These are phyloP conservation scores for Monopis laevigella DNA, from an alignment of 2,888 invertebrate species.

Conservation along the genomic window DNA sequence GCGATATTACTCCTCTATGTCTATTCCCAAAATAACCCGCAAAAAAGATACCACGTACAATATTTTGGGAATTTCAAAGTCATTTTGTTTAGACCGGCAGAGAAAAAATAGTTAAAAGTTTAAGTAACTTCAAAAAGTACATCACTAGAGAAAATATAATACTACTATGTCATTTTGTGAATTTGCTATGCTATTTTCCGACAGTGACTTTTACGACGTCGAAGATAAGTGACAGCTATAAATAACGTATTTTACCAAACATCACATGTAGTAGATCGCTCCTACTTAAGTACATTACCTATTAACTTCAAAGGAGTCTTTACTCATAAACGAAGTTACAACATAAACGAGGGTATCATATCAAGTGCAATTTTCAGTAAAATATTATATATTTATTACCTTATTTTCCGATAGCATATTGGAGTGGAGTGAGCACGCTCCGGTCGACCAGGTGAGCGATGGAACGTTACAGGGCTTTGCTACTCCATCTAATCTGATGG, in stretches of 20 bases:
- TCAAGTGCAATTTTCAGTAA: no score
- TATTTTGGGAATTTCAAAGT: not conserved
- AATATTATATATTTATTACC: no score
- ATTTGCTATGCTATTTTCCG: no score
- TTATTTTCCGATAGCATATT: conserved; percentile 14
- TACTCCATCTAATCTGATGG: conserved; percentile 32
- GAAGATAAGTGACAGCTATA: conserved; percentile 2
- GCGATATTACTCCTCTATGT: no score
- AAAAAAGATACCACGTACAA: no score
- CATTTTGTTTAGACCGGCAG: not conserved
- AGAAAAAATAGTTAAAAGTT: not conserved
- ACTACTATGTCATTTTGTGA: no score
- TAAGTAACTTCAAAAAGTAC: not conserved
- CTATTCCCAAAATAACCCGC: no score
- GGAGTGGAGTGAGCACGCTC: not conserved
- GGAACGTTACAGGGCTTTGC: conserved; percentile 22
- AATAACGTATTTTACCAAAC: not conserved
- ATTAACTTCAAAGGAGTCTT: no score
- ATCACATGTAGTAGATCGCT: not conserved
- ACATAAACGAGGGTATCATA: no score
- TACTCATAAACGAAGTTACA: no score
- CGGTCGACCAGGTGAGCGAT: conserved; percentile 28
- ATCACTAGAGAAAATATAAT: not conserved
- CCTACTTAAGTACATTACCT: no score
- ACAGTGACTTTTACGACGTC: not conserved